These are phyloP conservation scores for Drepanosiphum platanoidis DNA, from an alignment of 2,888 invertebrate genomes.

Conservation along the genomic window DNA sequence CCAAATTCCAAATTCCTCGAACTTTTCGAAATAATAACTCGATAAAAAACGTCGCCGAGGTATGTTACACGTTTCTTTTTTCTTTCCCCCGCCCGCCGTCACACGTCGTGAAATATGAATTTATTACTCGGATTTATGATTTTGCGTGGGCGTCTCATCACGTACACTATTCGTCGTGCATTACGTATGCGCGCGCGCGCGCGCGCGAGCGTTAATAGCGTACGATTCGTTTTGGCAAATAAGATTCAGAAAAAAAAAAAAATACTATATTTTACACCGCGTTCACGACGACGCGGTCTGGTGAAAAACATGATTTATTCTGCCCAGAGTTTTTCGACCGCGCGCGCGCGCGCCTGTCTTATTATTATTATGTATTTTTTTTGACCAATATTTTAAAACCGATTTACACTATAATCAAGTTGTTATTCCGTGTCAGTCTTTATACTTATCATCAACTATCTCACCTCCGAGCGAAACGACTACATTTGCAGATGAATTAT, in stretches of 20 bases:
- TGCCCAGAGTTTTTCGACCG: background rate
- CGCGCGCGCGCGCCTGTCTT: background rate
- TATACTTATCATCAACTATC: slow-evolving; percentile 30
- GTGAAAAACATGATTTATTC: slow-evolving; percentile 42
- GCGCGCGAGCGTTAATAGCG: background rate
- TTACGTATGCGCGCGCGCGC: background rate
- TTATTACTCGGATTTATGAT: slow-evolving; percentile 38
- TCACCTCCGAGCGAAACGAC: slow-evolving; percentile 45
- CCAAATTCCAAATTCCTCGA: no score
- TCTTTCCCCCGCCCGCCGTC: background rate
- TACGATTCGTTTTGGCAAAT: slow-evolving; percentile 49
- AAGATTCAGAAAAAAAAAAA: slow-evolving; percentile 12
- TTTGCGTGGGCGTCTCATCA: slow-evolving; percentile 43
- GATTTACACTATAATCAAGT: slow-evolving; percentile 52
- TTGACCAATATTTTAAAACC: slow-evolving; percentile 36
- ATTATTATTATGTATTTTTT: slow-evolving; percentile 42
- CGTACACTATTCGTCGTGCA: slow-evolving; percentile 17
- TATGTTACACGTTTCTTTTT: background rate
- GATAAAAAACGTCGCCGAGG: background rate
- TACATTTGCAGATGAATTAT: slow-evolving; percentile 11
- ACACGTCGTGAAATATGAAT: slow-evolving; percentile 43
- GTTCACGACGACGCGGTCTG: background rate
- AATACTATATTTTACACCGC: slow-evolving; percentile 30
- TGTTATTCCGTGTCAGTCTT: slow-evolving; percentile 44
- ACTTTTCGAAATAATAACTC: no score